Conservation (phyloP, 2,888 invertebrate genomes). For the Drosophila nr. perissopoda region DNA sequence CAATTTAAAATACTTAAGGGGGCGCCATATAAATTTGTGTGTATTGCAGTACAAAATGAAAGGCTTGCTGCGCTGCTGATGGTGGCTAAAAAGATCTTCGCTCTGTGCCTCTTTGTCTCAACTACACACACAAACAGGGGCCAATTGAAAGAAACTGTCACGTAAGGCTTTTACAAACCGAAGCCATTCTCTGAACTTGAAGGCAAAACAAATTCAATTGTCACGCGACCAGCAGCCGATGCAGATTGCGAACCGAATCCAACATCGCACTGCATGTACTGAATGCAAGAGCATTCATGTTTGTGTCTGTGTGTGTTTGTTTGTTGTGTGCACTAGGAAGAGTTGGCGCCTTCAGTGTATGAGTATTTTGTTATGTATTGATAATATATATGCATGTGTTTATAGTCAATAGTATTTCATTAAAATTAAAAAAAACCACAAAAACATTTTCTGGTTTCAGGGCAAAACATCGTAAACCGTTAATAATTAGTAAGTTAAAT, state of each 20-base stretch:
- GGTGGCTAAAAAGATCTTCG: conserved; percentile 20
- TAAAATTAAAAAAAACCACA: conserved; percentile 7
- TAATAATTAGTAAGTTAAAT: conserved; percentile 68
- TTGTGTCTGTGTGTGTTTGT: conserved; percentile 1
- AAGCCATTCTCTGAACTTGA: conserved; percentile 73
- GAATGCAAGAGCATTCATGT: conserved; percentile 2
- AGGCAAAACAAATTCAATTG: conserved; percentile 80
- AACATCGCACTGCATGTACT: conserved; percentile 12
- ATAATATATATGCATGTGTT: background rate
- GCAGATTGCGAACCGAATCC: conserved; percentile 32
- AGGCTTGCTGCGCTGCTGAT: conserved; percentile 31
- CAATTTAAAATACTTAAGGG: background rate
- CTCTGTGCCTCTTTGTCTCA: background rate
- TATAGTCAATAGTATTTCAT: background rate
- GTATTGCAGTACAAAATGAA: background rate
- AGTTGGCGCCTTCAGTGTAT: background rate
- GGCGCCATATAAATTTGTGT: no score
- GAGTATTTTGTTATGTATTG: background rate
- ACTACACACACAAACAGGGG: background rate
- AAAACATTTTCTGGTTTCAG: conserved; percentile 33
- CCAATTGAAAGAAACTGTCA: conserved; percentile 40
- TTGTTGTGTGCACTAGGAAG: conserved; percentile 1
- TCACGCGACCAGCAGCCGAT: conserved; percentile 71
- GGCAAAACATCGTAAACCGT: conserved; percentile 48
- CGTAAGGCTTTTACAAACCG: conserved; percentile 60